phyloP scores from a whole-genome alignment of 2,888 invertebrate species.

The Lordiphosa andalusiaca region DNA sequence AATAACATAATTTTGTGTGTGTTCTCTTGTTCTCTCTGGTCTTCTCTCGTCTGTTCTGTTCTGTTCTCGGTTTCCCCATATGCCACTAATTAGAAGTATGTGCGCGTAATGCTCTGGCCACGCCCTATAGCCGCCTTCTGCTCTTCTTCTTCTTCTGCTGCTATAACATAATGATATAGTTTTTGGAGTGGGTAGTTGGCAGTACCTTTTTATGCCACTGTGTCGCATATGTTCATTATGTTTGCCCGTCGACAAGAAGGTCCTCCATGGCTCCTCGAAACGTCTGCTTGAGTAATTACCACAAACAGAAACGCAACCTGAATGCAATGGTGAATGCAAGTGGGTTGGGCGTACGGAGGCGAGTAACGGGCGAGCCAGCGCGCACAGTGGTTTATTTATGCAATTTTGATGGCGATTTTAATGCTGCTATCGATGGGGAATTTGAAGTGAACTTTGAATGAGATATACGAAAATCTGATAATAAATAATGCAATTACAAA shows the following conservation, averaged over 20 bases:
- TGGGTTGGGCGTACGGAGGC: not conserved
- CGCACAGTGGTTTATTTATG: too few relatives aligned
- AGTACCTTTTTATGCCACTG: constrained; percentile 67
- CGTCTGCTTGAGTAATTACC: constrained; percentile 68
- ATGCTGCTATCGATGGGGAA: too few relatives aligned
- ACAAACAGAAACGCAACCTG: constrained; percentile 48
- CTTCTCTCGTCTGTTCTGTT: not conserved
- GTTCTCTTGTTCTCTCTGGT: constrained; percentile 4
- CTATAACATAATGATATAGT: constrained; percentile 29
- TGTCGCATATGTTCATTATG: constrained; percentile 69
- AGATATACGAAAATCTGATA: too few relatives aligned
- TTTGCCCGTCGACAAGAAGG: constrained; percentile 58
- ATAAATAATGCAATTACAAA: too few relatives aligned
- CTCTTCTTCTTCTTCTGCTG: constrained; percentile 3
- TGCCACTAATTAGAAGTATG: constrained; percentile 69
- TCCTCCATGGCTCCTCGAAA: constrained; percentile 49
- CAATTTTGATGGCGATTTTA: too few relatives aligned
- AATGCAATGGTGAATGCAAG: constrained; percentile 43
- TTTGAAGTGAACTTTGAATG: too few relatives aligned
- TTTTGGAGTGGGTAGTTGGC: constrained; percentile 30
- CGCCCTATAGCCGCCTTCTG: constrained; percentile 17
- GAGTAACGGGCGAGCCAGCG: too few relatives aligned
- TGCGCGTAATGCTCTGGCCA: constrained; percentile 41
- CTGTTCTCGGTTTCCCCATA: constrained; percentile 31
- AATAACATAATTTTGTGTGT: constrained; percentile 57